Percentiles rank a stretch among this genome's conserved stretches.
Conservation (phyloP, 2,113 vertebrate genomes). For the Willisornis vidua region DNA sequence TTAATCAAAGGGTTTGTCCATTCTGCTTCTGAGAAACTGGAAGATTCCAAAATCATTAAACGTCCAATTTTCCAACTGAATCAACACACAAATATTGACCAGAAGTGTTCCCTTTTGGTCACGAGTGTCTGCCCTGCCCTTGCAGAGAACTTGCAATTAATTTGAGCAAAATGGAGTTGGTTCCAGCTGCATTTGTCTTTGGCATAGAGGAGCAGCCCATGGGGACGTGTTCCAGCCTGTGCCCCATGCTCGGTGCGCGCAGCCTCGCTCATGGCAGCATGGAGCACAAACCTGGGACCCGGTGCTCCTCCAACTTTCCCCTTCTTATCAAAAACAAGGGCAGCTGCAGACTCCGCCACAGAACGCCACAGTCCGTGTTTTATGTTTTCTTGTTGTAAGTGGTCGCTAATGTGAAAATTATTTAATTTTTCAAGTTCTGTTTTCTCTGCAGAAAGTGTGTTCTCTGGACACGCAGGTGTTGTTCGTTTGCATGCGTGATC, state of each 20-base stretch:
- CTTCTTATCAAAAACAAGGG: not conserved
- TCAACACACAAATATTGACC: not conserved
- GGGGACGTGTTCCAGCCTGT: conserved; percentile 38
- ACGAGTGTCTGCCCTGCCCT: not conserved
- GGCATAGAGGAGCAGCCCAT: not conserved
- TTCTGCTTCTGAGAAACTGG: not conserved
- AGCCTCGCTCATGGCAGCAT: not conserved
- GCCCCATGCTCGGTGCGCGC: not conserved
- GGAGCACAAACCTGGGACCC: not conserved
- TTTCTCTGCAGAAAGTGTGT: not conserved
- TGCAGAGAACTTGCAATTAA: not conserved
- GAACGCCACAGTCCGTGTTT: not conserved
- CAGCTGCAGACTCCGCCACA: not conserved
- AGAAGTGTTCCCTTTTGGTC: not conserved
- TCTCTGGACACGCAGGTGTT: not conserved
- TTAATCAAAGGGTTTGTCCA: not conserved
- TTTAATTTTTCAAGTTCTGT: accelerated
- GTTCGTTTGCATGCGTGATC: not conserved
- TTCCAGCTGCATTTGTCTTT: not conserved
- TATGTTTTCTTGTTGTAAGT: conserved; percentile 19
- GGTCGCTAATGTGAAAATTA: accelerated
- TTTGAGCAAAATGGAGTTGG: not conserved
- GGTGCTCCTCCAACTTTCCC: conserved; percentile 3
- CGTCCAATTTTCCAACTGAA: not conserved
- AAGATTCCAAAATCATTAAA: not conserved